Percentiles rank a stretch among this genome's conserved stretches.
phyloP scores from a whole-genome alignment of 2,797 vertebrate genomes.

The Odontamblyopus lacepedii region DNA sequence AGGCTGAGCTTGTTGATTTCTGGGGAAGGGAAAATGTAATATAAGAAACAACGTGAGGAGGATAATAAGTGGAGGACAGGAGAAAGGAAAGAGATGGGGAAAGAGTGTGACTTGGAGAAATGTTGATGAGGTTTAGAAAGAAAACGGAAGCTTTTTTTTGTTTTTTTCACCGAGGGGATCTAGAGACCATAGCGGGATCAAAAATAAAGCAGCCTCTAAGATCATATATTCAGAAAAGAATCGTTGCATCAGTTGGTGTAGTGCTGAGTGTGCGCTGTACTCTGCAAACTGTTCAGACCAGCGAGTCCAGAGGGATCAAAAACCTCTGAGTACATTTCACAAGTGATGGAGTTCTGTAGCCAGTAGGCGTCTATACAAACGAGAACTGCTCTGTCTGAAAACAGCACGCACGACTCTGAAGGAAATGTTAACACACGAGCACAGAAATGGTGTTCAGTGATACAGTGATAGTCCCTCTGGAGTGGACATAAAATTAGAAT shows the following conservation, averaged over 20 bases:
- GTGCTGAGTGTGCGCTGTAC: constrained; percentile 33
- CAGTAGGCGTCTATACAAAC: constrained; percentile 31
- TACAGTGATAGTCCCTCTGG: not conserved
- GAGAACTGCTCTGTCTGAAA: constrained; percentile 6
- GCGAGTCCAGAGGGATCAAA: constrained; percentile 43
- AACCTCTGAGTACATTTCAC: constrained; percentile 34
- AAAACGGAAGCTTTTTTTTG: constrained; percentile 16
- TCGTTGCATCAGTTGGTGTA: constrained; percentile 52
- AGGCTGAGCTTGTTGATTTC: constrained; percentile 98
- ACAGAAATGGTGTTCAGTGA: not conserved
- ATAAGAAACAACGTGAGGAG: constrained; percentile 36
- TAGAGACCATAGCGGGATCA: constrained; percentile 31
- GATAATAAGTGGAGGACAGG: constrained; percentile 35
- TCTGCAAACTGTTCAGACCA: constrained; percentile 34
- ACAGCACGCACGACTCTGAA: constrained; percentile 2
- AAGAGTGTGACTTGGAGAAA: constrained; percentile 30
- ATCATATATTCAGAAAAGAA: constrained; percentile 58
- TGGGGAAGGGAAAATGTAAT: constrained; percentile 66
- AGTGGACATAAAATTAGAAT: constrained; percentile 2
- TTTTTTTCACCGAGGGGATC: constrained; percentile 27
- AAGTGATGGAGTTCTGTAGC: constrained; percentile 42
- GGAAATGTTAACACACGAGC: not conserved
- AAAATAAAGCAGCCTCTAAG: constrained; percentile 51
- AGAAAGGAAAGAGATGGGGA: constrained; percentile 24
- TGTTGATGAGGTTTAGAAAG: constrained; percentile 46